Percentiles rank a stretch among this genome's conserved stretches.
These are phyloP conservation scores for Acrocephalus scirpaceus DNA, from an alignment of 2,797 vertebrate species.

Conservation along the genomic window DNA sequence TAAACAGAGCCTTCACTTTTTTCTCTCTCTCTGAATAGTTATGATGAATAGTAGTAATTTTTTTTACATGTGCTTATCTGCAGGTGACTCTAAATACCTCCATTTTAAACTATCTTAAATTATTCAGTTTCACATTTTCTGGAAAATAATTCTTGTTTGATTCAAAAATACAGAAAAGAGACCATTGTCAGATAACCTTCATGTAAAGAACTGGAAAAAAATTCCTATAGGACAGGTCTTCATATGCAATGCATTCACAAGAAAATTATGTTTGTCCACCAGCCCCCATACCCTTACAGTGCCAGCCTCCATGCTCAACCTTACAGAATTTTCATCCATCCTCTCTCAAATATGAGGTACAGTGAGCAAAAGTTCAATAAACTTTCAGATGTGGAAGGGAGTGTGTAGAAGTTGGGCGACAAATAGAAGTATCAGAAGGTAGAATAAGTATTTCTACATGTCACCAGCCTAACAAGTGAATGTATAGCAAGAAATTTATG, in stretches of 20 bases:
- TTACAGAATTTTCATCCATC: slow-evolving; percentile 19
- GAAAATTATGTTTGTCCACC: not conserved
- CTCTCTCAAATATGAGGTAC: not conserved
- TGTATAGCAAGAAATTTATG: slow-evolving; percentile 29
- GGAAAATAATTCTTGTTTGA: not conserved
- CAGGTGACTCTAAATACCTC: not conserved
- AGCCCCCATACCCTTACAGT: not conserved
- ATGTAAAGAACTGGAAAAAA: not conserved
- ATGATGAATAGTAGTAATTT: not conserved
- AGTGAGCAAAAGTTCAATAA: slow-evolving; percentile 31
- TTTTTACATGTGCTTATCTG: not conserved
- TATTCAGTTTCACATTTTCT: not conserved
- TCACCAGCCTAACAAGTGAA: slow-evolving; percentile 29
- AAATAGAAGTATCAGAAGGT: slow-evolving; percentile 34
- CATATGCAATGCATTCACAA: not conserved
- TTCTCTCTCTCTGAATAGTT: not conserved
- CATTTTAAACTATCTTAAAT: not conserved
- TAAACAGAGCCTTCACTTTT: not conserved
- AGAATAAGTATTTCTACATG: slow-evolving; percentile 43
- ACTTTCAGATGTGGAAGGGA: slow-evolving; percentile 41
- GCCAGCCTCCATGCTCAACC: not conserved
- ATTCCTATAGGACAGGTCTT: not conserved
- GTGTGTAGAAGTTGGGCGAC: not conserved
- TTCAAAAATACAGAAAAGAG: not conserved
- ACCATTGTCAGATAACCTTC: not conserved